phyloP scores from a whole-genome alignment of 2,888 invertebrate species.

The Cloeon dipterum region DNA sequence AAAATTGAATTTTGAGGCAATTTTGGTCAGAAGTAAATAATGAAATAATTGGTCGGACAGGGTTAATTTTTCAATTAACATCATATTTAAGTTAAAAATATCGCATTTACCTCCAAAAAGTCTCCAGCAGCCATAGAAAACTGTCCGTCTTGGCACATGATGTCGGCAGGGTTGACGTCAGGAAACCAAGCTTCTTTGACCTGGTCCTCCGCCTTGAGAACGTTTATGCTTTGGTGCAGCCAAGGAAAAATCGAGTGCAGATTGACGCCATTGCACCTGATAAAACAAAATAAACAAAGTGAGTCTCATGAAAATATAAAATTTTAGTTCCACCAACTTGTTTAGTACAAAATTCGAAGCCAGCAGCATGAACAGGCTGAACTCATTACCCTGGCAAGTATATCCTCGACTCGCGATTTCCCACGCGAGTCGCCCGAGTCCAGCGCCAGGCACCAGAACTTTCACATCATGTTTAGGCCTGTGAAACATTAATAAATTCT shows the following conservation, averaged over 20 bases:
- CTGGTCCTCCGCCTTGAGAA: conserved; percentile 60
- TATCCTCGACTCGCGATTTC: conserved; percentile 81
- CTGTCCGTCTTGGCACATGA: conserved; percentile 30
- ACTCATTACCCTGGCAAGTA: conserved; percentile 92
- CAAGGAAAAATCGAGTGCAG: conserved; percentile 73
- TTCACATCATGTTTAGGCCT: conserved; percentile 28
- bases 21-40: too few species aligned
- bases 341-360: conserved; percentile 92
- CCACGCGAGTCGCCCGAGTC: conserved; percentile 78
- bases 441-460: conserved; percentile 89
- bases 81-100: conserved; percentile 1
- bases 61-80: too few species aligned
- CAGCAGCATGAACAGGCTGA: conserved; percentile 91
- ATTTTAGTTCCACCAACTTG: conserved; percentile 38
- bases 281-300: conserved; percentile 4
- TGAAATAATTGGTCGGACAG: too few species aligned
- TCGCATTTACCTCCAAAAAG: conserved; percentile 72
- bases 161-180: conserved; percentile 55
- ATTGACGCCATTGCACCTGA: conserved; percentile 35
- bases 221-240: conserved; percentile 88
- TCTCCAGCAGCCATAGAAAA: conserved; percentile 97
- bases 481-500: conserved; percentile 9
- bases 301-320: not conserved
- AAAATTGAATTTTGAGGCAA: too few species aligned
- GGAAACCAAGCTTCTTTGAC: conserved; percentile 58